phyloP scores from a whole-genome alignment of 2,888 invertebrate species.

The Polymixis lichenea region DNA sequence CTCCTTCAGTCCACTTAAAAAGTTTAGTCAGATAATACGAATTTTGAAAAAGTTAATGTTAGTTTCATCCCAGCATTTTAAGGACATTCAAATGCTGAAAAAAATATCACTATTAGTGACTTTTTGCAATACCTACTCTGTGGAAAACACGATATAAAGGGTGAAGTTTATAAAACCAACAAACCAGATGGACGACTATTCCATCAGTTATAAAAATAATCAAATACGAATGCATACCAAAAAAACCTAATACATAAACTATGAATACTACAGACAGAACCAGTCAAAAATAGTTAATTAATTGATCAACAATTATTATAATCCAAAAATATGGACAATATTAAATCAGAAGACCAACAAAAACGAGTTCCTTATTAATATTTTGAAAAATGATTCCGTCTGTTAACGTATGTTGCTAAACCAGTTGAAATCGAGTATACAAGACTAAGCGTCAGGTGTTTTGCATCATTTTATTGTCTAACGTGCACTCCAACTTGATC shows the following conservation, averaged over 20 bases:
- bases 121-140: not conserved
- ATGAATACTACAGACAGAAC: not conserved
- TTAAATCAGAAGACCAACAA: constrained; percentile 2
- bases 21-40: not conserved
- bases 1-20: too few species aligned
- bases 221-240: not conserved
- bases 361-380: constrained; percentile 34
- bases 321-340: constrained; percentile 4
- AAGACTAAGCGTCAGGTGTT: constrained; percentile 60
- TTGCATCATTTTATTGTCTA: constrained; percentile 69
- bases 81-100: not conserved
- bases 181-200: not conserved
- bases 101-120: not conserved
- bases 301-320: constrained; percentile 2
- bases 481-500: not conserved
- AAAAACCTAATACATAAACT: not conserved
- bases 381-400: constrained; percentile 52
- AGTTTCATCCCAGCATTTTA: not conserved
- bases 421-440: constrained; percentile 63
- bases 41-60: not conserved
- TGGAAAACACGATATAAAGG: not conserved
- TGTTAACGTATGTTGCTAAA: constrained; percentile 52
- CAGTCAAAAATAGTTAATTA: not conserved
- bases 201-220: not conserved
- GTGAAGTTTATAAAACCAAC: not conserved